Evolutionary conservation across 2,797 vertebrate genomes (phyloP).

Genomic region (Scleropages formosus): DNA sequence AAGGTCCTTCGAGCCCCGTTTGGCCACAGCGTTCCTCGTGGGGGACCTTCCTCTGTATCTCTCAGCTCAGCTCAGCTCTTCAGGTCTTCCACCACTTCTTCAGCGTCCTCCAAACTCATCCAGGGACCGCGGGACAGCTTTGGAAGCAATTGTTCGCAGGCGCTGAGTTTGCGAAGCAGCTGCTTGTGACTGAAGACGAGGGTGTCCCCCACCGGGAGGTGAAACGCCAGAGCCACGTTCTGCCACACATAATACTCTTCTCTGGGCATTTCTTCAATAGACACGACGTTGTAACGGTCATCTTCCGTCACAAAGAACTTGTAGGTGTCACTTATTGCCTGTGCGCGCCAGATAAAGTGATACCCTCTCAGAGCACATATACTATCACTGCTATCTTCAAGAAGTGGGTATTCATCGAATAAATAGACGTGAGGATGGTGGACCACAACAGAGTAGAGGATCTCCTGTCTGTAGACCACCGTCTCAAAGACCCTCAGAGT

Average conservation of each 20-base stretch:
- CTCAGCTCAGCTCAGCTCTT: too few species aligned
- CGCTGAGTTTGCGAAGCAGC: not conserved
- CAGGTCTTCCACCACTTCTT: too few species aligned
- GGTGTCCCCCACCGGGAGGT: not conserved
- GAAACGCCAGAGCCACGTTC: not conserved
- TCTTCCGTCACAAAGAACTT: not conserved
- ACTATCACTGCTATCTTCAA: too few species aligned
- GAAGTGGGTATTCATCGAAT: not conserved
- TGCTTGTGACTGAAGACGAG: not conserved
- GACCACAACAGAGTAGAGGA: slow-evolving; percentile 13
- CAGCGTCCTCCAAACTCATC: too few species aligned
- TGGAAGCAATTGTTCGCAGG: too few species aligned
- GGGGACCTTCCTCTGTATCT: too few species aligned
- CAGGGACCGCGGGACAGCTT: too few species aligned
- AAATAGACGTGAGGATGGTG: not conserved
- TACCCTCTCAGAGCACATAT: too few species aligned
- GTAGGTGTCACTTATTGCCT: not conserved
- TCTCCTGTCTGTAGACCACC: slow-evolving; percentile 17
- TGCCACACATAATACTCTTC: not conserved
- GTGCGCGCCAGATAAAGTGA: too few species aligned
- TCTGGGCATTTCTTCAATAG: not conserved
- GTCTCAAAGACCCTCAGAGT: slow-evolving; percentile 19
- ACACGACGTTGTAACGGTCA: not conserved
- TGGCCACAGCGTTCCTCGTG: too few species aligned
- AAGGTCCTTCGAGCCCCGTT: too few species aligned